Percentiles rank a stretch among this genome's conserved stretches.
Evolutionary conservation across 2,797 vertebrate genomes (phyloP).

Genomic region (Gouania willdenowi): DNA sequence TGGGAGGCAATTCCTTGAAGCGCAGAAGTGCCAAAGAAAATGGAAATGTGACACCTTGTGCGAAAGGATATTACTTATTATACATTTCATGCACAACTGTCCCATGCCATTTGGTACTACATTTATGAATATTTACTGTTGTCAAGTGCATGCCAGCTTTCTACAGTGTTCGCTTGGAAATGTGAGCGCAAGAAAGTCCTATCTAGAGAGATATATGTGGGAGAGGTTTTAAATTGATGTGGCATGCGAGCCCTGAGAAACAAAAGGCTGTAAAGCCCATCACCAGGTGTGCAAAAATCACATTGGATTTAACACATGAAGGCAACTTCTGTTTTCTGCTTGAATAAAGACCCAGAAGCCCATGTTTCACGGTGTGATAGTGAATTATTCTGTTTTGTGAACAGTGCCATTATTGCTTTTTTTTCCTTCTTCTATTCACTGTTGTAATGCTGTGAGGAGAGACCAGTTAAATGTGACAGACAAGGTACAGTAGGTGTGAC

Average conservation of each 20-base stretch:
- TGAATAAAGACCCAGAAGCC: conserved; percentile 51
- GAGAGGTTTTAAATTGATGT: conserved; percentile 37
- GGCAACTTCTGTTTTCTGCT: conserved; percentile 60
- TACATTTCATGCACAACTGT: conserved; percentile 14
- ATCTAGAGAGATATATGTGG: conserved; percentile 23
- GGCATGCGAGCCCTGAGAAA: conserved; percentile 41
- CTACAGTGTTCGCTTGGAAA: conserved; percentile 9
- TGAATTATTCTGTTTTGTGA: conserved; percentile 48
- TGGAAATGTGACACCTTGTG: conserved; percentile 40
- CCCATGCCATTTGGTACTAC: conserved; percentile 23
- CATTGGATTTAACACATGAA: conserved; percentile 66
- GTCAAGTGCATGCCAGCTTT: conserved; percentile 17
- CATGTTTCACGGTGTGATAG: conserved; percentile 46
- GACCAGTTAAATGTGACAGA: conserved; percentile 26
- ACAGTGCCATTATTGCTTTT: conserved; percentile 37
- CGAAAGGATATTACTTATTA: conserved; percentile 35
- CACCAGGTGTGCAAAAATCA: conserved; percentile 59
- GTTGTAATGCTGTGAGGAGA: conserved; percentile 21
- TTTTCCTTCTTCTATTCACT: conserved; percentile 19
- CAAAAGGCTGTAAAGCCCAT: conserved; percentile 49
- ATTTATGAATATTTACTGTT: conserved; percentile 30
- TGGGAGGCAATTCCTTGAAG: conserved; percentile 23
- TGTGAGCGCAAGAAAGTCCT: conserved; percentile 20
- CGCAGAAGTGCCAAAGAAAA: conserved; percentile 33
- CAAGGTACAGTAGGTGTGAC: conserved; percentile 19